These are phyloP conservation scores for Sesamia nonagrioides DNA, from an alignment of 1,140 invertebrate genomes.

Conservation along the genomic window DNA sequence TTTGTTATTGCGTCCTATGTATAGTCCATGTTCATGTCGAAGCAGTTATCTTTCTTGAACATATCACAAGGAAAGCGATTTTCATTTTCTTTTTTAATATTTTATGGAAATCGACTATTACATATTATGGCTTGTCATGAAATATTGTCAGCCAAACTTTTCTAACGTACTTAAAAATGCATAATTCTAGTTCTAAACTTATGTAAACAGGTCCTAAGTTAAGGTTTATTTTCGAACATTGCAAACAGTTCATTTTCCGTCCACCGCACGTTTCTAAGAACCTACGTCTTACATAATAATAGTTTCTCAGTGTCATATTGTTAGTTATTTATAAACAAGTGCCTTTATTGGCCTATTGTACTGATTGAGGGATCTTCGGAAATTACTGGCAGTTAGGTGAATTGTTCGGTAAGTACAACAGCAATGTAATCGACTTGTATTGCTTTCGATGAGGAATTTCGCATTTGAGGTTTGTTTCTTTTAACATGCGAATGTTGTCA, in stretches of 20 bases:
- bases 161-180: too few species aligned
- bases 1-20: too few species aligned
- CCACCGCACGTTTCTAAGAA: constrained; percentile 53
- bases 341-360: constrained; percentile 59
- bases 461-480: neutral
- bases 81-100: too few species aligned
- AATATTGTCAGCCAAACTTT: too few species aligned
- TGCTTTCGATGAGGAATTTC: constrained; percentile 8
- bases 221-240: constrained; percentile 36
- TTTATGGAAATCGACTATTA: too few species aligned
- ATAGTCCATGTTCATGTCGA: too few species aligned
- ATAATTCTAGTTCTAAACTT: neutral
- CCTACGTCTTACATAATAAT: constrained; percentile 42
- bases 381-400: constrained; percentile 3
- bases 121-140: too few species aligned
- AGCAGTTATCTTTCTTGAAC: too few species aligned
- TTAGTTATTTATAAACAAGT: constrained; percentile 63
- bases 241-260: constrained; percentile 21
- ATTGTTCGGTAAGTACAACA: constrained; percentile 13
- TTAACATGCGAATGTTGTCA: neutral
- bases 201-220: neutral
- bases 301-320: constrained; percentile 49
- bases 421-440: constrained; percentile 21
- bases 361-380: constrained; percentile 25
- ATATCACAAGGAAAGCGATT: too few species aligned